Evolutionary conservation across 2,888 invertebrate genomes (phyloP).

Genomic region (Xestia sexstrigata): DNA sequence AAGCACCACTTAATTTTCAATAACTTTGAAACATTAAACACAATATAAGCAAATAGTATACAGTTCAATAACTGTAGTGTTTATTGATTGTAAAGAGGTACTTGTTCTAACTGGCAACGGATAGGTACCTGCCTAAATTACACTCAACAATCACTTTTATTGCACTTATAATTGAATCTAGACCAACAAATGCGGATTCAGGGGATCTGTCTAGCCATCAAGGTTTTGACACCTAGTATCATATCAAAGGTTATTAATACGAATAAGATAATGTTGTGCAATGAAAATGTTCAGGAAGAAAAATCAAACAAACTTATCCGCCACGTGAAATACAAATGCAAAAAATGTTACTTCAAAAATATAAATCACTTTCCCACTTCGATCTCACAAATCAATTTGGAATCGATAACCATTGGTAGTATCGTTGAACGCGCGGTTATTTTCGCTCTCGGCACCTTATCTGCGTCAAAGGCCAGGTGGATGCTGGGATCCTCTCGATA

Average conservation of each 20-base stretch:
- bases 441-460: slow-evolving; percentile 76
- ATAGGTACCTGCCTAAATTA: background rate
- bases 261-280: background rate
- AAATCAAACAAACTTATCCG: background rate
- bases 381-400: slow-evolving; percentile 21
- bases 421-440: slow-evolving; percentile 66
- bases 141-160: background rate
- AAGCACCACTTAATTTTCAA: background rate
- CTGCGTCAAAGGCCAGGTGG: slow-evolving; percentile 62
- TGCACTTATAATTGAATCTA: background rate
- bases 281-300: background rate
- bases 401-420: slow-evolving; percentile 51
- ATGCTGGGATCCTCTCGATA: slow-evolving; percentile 29
- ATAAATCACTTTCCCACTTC: too few relatives aligned
- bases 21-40: background rate
- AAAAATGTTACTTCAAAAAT: background rate
- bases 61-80: background rate
- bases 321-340: background rate
- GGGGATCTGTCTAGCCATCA: background rate
- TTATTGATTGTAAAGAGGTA: slow-evolving; percentile 18
- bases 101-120: background rate
- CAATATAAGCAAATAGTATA: background rate
- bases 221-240: background rate
- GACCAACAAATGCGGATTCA: background rate
- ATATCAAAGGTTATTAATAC: background rate